These are phyloP conservation scores for Microcebus tavaratra DNA, from an alignment of 2,113 vertebrate genomes.

Conservation along the genomic window DNA sequence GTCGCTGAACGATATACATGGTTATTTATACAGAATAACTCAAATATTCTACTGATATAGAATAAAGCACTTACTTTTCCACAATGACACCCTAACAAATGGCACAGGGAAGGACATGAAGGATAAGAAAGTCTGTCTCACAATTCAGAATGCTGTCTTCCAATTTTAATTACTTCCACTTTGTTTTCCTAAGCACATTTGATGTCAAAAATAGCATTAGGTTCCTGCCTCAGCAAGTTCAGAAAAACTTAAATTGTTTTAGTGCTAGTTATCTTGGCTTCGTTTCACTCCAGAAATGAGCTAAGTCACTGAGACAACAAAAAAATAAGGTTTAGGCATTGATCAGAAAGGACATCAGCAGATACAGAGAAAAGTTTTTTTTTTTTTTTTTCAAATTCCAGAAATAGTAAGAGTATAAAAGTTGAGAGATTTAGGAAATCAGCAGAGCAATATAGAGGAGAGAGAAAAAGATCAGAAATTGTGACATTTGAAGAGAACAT, in stretches of 20 bases:
- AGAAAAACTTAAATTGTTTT: not conserved
- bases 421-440: not conserved
- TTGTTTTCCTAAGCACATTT: not conserved
- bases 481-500: not conserved
- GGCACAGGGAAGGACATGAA: too few relatives aligned
- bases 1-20: too few relatives aligned
- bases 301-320: not conserved
- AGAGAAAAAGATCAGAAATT: not conserved
- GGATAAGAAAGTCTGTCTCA: too few relatives aligned
- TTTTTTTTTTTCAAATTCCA: not conserved
- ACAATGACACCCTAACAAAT: too few relatives aligned
- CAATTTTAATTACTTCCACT: not conserved
- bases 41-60: not conserved
- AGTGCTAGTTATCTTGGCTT: not conserved
- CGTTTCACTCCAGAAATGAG: not conserved
- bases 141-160: not conserved
- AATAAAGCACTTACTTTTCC: not conserved
- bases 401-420: not conserved
- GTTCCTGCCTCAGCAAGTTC: not conserved
- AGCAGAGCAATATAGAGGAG: not conserved
- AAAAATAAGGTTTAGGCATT: not conserved
- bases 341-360: not conserved
- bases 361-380: not conserved
- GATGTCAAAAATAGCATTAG: fast-evolving
- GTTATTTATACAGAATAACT: not conserved